Base-by-base conservation (phyloP, 92 coral and sea anemone species). In the Metridium senile region DNA sequence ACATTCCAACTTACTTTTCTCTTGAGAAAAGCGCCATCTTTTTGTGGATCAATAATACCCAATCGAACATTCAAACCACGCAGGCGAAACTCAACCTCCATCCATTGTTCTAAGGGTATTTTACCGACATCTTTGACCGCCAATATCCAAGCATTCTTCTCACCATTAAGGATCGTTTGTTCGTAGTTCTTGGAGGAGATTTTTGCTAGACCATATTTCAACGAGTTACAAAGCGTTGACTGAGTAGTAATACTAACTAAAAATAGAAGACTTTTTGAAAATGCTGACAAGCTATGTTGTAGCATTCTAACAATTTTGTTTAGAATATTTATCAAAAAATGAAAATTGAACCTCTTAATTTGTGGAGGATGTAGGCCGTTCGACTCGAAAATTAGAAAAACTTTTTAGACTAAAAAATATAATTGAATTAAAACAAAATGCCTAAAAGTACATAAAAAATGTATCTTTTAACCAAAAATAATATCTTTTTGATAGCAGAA, bases 61-160 rank as follows among this genome's bases (percentile, higher is more conserved):
- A 92, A 93, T 72, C 90, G 81, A 8, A 92, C 91, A 10, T 65
- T 32, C 74, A 95, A 73, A 43, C 99, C 99, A 25, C 99, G 90
- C 18, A 95, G 63, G 0, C 46, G 53, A 47, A 68, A 67, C 67
- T 95, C 99, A n/a, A 87, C 69, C 13, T 81, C 83, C 63, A 69
- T 33, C 97, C 95, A 89, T 64, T 82, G 66, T 13, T 87, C 73
- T 13, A 80, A 67, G 25, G 91, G 80, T 13, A 87, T 72, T 57
- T 82, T 95, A 1, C 85, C 83, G 22, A 84, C 90, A 26, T 82
- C 90, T 77, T 82, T 89, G 8, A 95, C 84, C 3, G 89, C 95
- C 32, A 95, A 86, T 49, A 95, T 92, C 97, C 98, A 94, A 9
- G 97, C 99, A 11, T 92, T 91, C 62, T 80, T 83, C 3, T 34